Evolutionary conservation across 2,113 vertebrate species (phyloP).

Genomic region (Pseudorectes ferrugineus): DNA sequence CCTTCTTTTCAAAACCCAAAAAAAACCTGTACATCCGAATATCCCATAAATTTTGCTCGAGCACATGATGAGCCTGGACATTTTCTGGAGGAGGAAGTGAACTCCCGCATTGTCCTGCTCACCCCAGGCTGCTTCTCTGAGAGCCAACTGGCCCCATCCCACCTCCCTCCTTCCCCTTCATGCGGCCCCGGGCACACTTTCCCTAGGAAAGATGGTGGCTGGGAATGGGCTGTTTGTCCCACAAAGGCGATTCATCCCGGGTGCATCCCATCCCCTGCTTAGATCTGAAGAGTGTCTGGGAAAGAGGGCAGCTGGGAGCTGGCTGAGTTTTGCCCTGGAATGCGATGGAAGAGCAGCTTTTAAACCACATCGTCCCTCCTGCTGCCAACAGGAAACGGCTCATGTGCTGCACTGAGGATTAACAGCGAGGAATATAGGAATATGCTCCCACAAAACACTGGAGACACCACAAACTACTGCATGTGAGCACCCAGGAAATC

Average conservation of each 20-base stretch:
- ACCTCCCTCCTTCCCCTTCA: neutral
- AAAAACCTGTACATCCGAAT: neutral
- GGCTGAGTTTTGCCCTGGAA: neutral
- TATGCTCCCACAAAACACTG: neutral
- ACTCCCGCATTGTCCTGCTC: neutral
- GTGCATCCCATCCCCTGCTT: conserved; percentile 6
- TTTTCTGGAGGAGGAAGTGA: neutral
- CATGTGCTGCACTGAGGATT: neutral
- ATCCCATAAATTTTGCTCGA: neutral
- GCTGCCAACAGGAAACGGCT: neutral
- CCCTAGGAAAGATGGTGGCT: neutral
- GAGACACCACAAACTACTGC: neutral
- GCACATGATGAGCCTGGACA: neutral
- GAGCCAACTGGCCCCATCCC: neutral
- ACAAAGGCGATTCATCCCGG: neutral
- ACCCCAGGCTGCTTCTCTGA: neutral
- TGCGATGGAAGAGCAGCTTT: neutral
- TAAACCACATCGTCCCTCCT: neutral
- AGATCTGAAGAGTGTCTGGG: neutral
- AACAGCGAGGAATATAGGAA: neutral
- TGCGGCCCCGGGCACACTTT: neutral
- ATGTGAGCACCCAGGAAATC: neutral
- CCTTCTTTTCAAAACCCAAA: neutral
- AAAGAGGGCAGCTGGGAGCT: conserved; percentile 26
- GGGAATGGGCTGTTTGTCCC: neutral